Evolutionary conservation across 2,797 vertebrate species (phyloP).

Genomic region (Anguilla pacifica): DNA sequence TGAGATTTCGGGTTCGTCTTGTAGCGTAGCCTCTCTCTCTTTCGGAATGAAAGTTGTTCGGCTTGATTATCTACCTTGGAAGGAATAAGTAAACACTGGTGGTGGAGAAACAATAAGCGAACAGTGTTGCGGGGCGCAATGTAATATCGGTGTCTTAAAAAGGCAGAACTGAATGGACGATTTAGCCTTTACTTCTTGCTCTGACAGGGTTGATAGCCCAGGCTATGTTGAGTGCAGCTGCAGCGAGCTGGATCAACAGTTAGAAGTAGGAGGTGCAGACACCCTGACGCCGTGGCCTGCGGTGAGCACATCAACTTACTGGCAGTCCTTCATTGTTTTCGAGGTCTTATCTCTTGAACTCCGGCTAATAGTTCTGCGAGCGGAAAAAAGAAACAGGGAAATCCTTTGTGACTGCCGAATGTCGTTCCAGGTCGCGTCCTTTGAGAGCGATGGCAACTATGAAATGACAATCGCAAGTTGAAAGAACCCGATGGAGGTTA

Average conservation of each 20-base stretch:
- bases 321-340: conserved; percentile 79
- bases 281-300: conserved; percentile 79
- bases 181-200: conserved; percentile 73
- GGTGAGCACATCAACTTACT: conserved; percentile 74
- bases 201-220: conserved; percentile 70
- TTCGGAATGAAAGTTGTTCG: conserved; percentile 15
- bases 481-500: conserved; percentile 17
- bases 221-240: conserved; percentile 70
- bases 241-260: conserved; percentile 77
- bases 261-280: conserved; percentile 78
- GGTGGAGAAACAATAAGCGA: conserved; percentile 69
- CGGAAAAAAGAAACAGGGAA: conserved; percentile 65
- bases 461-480: conserved; percentile 18
- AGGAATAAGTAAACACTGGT: conserved; percentile 75
- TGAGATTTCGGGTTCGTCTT: not conserved
- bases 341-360: conserved; percentile 74
- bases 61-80: conserved; percentile 65
- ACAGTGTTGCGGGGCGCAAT: conserved; percentile 58
- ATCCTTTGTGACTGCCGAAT: conserved; percentile 63
- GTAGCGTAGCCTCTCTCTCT: not conserved
- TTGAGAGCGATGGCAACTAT: conserved; percentile 34
- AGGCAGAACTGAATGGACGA: conserved; percentile 69
- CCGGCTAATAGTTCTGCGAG: conserved; percentile 66
- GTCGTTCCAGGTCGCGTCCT: conserved; percentile 37
- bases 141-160: conserved; percentile 69